Conservation (phyloP, 2,797 vertebrate species). For the Xiphorhynchus erythropygius region DNA sequence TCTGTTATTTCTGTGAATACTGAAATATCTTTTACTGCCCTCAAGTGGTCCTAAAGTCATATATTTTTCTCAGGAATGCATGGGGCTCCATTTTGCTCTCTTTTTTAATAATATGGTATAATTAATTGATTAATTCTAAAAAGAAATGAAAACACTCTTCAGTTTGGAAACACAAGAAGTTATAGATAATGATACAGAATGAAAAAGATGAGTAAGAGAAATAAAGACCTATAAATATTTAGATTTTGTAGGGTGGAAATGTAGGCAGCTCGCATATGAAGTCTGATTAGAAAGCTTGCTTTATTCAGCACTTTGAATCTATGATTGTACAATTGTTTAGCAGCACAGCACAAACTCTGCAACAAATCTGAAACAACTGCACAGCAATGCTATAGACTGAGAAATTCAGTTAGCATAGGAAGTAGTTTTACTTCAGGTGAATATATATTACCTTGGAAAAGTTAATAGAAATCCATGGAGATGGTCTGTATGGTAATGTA, state of each 20-base stretch:
- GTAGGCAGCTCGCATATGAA: neutral
- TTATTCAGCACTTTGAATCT: neutral
- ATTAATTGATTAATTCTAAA: neutral
- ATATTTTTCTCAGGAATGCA: neutral
- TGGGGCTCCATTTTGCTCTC: neutral
- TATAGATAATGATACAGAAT: neutral
- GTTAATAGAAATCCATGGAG: neutral
- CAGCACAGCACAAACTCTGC: neutral
- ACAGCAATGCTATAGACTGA: neutral
- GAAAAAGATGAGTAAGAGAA: neutral
- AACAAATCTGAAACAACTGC: neutral
- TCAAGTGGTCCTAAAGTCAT: constrained; percentile 1
- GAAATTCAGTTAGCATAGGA: neutral
- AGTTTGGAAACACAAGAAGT: neutral
- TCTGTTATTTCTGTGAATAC: neutral
- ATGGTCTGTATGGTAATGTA: neutral
- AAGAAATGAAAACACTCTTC: neutral
- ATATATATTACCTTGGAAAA: neutral
- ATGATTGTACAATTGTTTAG: neutral
- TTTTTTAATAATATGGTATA: neutral
- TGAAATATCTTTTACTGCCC: constrained; percentile 32
- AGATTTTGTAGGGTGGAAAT: neutral
- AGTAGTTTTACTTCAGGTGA: neutral
- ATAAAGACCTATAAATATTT: neutral
- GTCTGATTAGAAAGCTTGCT: neutral